Evolutionary conservation across 2,888 invertebrate genomes (phyloP).

Genomic region (Lasioglossum morio): DNA sequence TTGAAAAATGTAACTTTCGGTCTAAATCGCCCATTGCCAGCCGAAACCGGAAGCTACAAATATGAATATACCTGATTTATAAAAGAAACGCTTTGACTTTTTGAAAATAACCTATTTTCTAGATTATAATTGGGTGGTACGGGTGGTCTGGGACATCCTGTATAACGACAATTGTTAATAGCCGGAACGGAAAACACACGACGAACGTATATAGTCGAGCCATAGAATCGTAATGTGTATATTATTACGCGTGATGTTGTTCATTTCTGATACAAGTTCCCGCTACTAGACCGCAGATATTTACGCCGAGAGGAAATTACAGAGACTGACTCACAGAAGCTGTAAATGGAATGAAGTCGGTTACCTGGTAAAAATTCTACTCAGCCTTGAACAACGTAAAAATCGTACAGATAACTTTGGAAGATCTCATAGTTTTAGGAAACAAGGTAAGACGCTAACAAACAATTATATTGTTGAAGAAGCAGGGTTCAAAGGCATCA

Average conservation of each 20-base stretch:
- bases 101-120: no score
- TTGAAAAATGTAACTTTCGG: no score
- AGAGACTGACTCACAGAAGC: not conserved
- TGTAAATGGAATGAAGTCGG: not conserved
- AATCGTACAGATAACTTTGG: not conserved
- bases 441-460: no score
- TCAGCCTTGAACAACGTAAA: not conserved
- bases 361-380: not conserved
- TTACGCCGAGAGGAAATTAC: not conserved
- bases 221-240: not conserved
- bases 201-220: not conserved
- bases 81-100: no score
- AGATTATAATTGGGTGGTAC: no score
- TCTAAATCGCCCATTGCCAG: no score
- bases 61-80: no score
- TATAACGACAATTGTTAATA: not conserved
- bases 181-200: not conserved
- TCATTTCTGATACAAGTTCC: not conserved
- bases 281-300: not conserved
- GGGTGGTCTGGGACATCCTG: no score
- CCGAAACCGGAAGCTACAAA: no score
- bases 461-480: no score
- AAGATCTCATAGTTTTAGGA: not conserved
- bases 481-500: no score
- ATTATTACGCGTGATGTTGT: not conserved